These are phyloP conservation scores for Melieria crassipennis DNA, from an alignment of 2,888 invertebrate genomes.

Conservation along the genomic window DNA sequence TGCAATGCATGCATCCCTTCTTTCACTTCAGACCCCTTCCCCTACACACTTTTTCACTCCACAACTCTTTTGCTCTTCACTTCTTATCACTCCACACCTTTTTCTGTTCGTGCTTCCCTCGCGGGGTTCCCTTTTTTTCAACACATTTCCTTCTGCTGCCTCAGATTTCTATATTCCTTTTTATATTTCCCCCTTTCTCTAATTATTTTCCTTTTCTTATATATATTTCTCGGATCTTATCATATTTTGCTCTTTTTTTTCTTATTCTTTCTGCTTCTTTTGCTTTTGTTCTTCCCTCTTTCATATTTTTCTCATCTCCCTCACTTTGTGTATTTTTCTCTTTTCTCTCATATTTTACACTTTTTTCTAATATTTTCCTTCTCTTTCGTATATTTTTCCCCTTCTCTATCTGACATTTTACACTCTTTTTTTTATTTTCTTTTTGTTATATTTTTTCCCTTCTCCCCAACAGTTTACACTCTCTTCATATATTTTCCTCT, in stretches of 20 bases:
- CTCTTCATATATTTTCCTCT: no score
- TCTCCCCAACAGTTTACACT: not conserved
- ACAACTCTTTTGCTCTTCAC: no score
- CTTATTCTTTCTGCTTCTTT: not conserved
- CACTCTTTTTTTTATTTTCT: not conserved
- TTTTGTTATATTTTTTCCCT: not conserved
- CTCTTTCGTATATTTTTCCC: no score
- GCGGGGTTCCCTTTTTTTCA: no score
- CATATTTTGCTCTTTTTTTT: not conserved
- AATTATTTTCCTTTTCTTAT: not conserved
- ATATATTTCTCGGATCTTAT: constrained; percentile 6
- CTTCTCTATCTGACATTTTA: not conserved
- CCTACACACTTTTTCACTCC: no score
- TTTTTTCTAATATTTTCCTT: no score
- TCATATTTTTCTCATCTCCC: not conserved
- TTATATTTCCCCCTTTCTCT: not conserved
- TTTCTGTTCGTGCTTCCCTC: not conserved
- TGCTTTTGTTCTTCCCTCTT: not conserved
- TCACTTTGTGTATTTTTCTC: not conserved
- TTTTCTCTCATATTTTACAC: not conserved
- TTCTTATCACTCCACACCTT: no score
- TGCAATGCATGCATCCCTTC: no score
- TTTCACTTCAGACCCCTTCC: no score
- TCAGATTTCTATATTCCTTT: not conserved
- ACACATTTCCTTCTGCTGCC: no score